Evolutionary conservation across 1,140 invertebrate species (phyloP).

Genomic region (Sesamia nonagrioides): DNA sequence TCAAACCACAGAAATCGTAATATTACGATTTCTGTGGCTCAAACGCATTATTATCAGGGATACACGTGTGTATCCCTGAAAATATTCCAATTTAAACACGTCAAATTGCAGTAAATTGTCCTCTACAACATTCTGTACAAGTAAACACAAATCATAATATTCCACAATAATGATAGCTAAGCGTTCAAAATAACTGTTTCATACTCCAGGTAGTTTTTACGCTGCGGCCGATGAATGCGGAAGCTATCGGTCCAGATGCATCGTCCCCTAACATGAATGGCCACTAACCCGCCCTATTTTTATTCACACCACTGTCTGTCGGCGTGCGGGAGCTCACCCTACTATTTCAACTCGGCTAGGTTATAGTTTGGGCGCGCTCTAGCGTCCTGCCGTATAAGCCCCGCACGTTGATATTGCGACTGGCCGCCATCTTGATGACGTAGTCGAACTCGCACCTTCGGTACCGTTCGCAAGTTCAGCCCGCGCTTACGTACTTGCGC

Average conservation of each 20-base stretch:
- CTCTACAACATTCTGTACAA: not conserved
- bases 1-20: too few species aligned
- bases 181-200: constrained; percentile 49
- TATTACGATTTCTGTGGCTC: too few species aligned
- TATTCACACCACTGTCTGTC: constrained; percentile 64
- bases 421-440: too few species aligned
- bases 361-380: constrained; percentile 78
- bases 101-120: not conserved
- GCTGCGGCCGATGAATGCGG: constrained; percentile 61
- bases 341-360: constrained; percentile 76
- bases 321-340: constrained; percentile 66
- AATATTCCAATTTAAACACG: not conserved
- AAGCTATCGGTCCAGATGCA: constrained; percentile 56
- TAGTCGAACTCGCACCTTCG: too few species aligned
- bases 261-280: constrained; percentile 72
- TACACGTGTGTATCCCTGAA: not conserved
- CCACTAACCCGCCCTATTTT: constrained; percentile 66
- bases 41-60: too few species aligned
- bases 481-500: too few species aligned
- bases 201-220: constrained; percentile 53
- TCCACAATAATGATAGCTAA: constrained; percentile 23
- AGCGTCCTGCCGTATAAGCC: constrained; percentile 71
- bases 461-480: too few species aligned
- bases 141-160: constrained; percentile 8
- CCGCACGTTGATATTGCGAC: too few species aligned